A percentile compares a stretch with the other conserved stretches of the same genome.
phyloP scores from a whole-genome alignment of 2,113 vertebrate species.

The Caretta caretta region DNA sequence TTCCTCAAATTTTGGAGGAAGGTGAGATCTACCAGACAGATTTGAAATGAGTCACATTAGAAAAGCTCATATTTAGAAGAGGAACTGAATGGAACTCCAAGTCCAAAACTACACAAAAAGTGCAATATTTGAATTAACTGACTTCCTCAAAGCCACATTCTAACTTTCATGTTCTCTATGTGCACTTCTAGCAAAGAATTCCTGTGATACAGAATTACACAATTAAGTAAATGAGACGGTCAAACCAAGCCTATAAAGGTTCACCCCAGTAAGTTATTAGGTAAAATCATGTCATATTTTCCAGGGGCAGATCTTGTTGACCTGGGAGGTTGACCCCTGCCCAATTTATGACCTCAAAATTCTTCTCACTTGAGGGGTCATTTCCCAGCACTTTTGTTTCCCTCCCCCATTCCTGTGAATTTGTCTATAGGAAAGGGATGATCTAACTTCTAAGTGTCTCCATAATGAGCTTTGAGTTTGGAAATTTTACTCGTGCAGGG shows the following conservation, averaged over 20 bases:
- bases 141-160: not conserved
- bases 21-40: not conserved
- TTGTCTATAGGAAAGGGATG: too few relatives aligned
- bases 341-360: too few relatives aligned
- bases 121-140: not conserved
- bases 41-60: not conserved
- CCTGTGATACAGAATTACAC: not conserved
- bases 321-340: not conserved
- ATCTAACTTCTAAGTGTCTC: too few relatives aligned
- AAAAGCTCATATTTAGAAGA: not conserved
- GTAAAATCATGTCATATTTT: not conserved
- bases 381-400: too few relatives aligned
- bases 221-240: not conserved
- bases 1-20: not conserved
- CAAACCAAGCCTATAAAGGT: not conserved
- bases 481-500: too few relatives aligned
- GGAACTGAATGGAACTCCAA: not conserved
- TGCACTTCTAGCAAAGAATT: not conserved
- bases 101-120: not conserved
- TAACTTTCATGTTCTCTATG: not conserved
- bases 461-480: too few relatives aligned
- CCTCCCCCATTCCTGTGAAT: too few relatives aligned
- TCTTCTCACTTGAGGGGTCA: too few relatives aligned
- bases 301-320: conserved; percentile 1
- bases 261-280: not conserved